phyloP scores from a whole-genome alignment of 2,888 invertebrate species.

The Mesodorylaimus sp. region DNA sequence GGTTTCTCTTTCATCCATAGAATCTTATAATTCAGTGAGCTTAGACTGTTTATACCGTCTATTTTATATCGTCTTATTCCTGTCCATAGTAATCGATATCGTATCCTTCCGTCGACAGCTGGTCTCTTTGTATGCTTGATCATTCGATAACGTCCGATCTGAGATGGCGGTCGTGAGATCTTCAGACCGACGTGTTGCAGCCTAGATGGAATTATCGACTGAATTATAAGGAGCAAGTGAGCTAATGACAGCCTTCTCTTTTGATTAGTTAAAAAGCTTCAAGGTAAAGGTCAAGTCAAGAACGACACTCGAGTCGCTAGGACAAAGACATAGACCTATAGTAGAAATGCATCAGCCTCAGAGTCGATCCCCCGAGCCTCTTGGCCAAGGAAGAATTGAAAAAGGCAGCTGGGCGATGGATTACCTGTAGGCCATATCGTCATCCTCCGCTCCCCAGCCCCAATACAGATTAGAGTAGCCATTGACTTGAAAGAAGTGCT shows the following conservation, averaged over 20 bases:
- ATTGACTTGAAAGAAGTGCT: conserved; percentile 32
- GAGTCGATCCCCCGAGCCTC: too few species aligned
- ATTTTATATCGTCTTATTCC: conserved; percentile 17
- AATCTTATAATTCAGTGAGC: conserved; percentile 31
- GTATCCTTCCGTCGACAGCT: conserved; percentile 12
- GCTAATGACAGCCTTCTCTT: too few species aligned
- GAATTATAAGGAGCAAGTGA: too few species aligned
- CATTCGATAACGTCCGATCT: conserved; percentile 33
- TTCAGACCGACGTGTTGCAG: conserved; percentile 31
- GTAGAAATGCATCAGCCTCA: too few species aligned
- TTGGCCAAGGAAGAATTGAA: too few species aligned
- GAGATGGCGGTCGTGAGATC: conserved; percentile 37
- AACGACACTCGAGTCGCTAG: too few species aligned
- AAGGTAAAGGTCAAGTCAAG: too few species aligned
- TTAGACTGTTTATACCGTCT: conserved; percentile 36
- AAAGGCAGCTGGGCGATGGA: neutral
- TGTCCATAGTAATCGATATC: conserved; percentile 13
- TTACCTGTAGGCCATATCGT: conserved; percentile 20
- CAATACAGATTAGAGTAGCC: conserved; percentile 36
- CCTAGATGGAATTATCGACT: conserved; percentile 14
- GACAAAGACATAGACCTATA: too few species aligned
- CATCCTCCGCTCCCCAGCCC: conserved; percentile 30
- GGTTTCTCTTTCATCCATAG: conserved; percentile 21
- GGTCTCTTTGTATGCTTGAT: conserved; percentile 26
- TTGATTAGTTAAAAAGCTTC: too few species aligned